A percentile compares a stretch with the other conserved stretches of the same genome.
These are phyloP conservation scores for Helicoverpa assulta DNA, from an alignment of 2,888 invertebrate species.

Conservation along the genomic window DNA sequence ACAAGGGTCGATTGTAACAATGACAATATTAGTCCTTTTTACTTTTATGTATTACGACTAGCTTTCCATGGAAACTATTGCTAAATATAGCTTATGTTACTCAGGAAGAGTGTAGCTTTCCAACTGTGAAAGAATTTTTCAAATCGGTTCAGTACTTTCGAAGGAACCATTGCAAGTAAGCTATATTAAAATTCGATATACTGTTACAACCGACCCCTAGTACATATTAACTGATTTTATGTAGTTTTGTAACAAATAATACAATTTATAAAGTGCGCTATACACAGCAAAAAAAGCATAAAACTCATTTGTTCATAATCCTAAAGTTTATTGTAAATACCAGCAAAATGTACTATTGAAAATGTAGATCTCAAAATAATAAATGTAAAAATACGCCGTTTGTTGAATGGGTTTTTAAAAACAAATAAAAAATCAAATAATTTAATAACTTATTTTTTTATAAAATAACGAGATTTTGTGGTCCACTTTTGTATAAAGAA, in stretches of 20 bases:
- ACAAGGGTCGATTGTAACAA: not conserved
- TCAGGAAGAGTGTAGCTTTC: too few relatives aligned
- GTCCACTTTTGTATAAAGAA: constrained; percentile 24
- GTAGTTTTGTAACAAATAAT: not conserved
- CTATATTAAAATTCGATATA: not conserved
- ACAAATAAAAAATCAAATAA: constrained; percentile 22
- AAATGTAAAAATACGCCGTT: constrained; percentile 37
- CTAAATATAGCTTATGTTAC: too few relatives aligned
- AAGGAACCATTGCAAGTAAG: not conserved
- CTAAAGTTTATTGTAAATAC: constrained; percentile 28
- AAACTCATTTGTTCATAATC: constrained; percentile 23
- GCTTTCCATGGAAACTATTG: too few relatives aligned
- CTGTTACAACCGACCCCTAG: not conserved
- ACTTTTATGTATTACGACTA: not conserved
- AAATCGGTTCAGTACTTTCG: too few relatives aligned
- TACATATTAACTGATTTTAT: not conserved
- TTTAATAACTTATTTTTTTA: constrained; percentile 41
- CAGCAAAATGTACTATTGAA: constrained; percentile 24
- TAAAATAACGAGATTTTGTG: constrained; percentile 30
- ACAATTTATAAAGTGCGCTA: not conserved
- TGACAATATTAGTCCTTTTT: not conserved
- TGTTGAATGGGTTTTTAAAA: constrained; percentile 12
- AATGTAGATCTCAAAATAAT: constrained; percentile 10
- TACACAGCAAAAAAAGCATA: constrained; percentile 15
- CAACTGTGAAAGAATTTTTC: too few relatives aligned